phyloP scores from a whole-genome alignment of 2,113 vertebrate species.

The Prunella fulvescens region DNA sequence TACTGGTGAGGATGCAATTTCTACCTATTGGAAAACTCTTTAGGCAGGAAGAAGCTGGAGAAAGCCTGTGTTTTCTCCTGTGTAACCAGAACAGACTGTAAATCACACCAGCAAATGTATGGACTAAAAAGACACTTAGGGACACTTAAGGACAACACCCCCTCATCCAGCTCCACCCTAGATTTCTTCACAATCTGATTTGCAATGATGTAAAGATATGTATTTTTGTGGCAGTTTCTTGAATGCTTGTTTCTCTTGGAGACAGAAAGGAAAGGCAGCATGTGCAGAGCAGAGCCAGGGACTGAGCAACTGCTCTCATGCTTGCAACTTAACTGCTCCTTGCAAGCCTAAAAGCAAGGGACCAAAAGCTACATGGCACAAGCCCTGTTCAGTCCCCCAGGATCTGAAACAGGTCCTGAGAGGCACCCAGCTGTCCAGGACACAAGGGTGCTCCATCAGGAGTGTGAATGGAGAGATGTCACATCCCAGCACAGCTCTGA shows the following conservation, averaged over 20 bases:
- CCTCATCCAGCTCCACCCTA: not conserved
- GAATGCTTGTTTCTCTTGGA: not conserved
- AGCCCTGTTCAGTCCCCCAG: not conserved
- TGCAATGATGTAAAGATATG: not conserved
- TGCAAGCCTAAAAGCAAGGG: not conserved
- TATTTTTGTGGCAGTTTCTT: not conserved
- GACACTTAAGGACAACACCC: not conserved
- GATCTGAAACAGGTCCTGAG: rapidly evolving
- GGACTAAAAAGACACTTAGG: not conserved
- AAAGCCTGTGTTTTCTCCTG: not conserved
- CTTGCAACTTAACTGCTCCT: not conserved
- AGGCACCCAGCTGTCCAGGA: not conserved
- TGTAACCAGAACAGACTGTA: not conserved
- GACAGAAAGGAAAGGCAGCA: not conserved
- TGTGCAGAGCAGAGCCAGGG: not conserved
- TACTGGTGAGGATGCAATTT: not conserved
- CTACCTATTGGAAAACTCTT: not conserved
- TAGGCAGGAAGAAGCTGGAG: not conserved
- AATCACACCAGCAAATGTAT: not conserved
- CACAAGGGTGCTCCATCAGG: not conserved
- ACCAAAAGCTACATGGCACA: not conserved
- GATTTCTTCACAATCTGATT: not conserved
- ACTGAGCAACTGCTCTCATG: not conserved
- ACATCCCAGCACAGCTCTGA: not conserved
- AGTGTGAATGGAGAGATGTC: not conserved